A percentile compares a stretch with the other conserved stretches of the same genome.
phyloP scores from a whole-genome alignment of 2,797 vertebrate genomes.

The Bryconaethiops microstoma region DNA sequence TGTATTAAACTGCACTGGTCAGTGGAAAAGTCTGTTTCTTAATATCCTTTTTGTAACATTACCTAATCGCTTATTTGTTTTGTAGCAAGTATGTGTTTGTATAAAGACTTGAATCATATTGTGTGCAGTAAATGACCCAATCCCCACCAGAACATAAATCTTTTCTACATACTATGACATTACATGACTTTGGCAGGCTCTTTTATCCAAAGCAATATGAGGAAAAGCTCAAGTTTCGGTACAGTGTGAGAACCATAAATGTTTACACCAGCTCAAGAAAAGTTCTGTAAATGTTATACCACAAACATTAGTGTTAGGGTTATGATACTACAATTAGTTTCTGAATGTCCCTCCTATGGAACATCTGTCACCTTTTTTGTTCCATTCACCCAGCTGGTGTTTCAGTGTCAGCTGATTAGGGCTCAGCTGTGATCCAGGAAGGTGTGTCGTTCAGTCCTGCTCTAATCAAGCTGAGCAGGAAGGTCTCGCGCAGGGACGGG shows the following conservation, averaged over 20 bases:
- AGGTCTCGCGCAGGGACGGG: slow-evolving; percentile 53
- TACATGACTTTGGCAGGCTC: too few species aligned
- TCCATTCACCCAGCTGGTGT: background rate
- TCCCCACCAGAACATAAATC: background rate
- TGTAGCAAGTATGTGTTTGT: too few species aligned
- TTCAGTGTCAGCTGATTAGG: slow-evolving; percentile 21
- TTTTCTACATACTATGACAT: too few species aligned
- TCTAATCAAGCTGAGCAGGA: slow-evolving; percentile 53
- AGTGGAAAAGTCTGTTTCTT: too few species aligned
- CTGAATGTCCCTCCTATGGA: slow-evolving; percentile 1
- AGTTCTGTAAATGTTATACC: slow-evolving; percentile 11
- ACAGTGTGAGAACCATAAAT: background rate
- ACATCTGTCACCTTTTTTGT: slow-evolving; percentile 29
- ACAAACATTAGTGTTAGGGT: slow-evolving; percentile 25
- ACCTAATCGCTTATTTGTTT: too few species aligned
- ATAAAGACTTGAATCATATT: background rate
- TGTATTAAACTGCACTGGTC: too few species aligned
- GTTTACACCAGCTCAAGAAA: slow-evolving; percentile 9
- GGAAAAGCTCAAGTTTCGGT: too few species aligned
- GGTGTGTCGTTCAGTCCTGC: slow-evolving; percentile 45
- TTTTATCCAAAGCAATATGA: too few species aligned
- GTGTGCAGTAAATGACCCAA: background rate
- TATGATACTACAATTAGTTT: slow-evolving; percentile 14
- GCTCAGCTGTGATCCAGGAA: slow-evolving; percentile 46
- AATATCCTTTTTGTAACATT: too few species aligned